Percentiles rank a stretch among this genome's conserved stretches.
These are phyloP conservation scores for Cydia strobilella DNA, from an alignment of 1,140 invertebrate genomes.

Conservation along the genomic window DNA sequence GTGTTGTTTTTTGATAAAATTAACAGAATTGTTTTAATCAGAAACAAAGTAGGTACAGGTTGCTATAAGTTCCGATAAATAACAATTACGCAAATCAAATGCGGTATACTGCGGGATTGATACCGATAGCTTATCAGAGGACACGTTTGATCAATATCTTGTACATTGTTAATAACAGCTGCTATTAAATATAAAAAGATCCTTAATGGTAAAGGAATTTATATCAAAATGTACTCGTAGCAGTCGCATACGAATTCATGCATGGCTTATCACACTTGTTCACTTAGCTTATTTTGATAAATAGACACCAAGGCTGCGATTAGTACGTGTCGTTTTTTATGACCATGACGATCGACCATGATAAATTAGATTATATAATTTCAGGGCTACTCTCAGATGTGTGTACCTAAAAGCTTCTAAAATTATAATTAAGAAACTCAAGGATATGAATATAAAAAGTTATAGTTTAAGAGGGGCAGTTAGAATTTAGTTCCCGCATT, in stretches of 20 bases:
- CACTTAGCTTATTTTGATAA: too few relatives aligned
- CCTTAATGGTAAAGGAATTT: neutral
- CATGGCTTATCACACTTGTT: too few relatives aligned
- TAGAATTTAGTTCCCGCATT: neutral
- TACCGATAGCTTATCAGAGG: constrained; percentile 9
- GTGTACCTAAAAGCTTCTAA: too few relatives aligned
- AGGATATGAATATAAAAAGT: too few relatives aligned
- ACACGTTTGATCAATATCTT: constrained; percentile 18
- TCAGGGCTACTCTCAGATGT: too few relatives aligned
- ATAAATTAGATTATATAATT: too few relatives aligned
- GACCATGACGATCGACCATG: too few relatives aligned
- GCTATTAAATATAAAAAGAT: neutral
- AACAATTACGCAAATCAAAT: constrained; percentile 59
- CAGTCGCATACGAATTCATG: too few relatives aligned
- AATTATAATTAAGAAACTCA: too few relatives aligned
- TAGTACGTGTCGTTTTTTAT: too few relatives aligned
- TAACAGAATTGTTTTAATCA: neutral
- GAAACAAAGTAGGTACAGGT: constrained; percentile 19
- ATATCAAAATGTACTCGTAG: neutral
- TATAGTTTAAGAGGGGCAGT: too few relatives aligned
- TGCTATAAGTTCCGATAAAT: constrained; percentile 43
- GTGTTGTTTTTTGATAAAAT: neutral
- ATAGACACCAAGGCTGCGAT: too few relatives aligned
- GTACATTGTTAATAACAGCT: neutral
- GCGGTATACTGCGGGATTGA: constrained; percentile 48